phyloP scores from a whole-genome alignment of 1,140 invertebrate species.

The Teleopsis dalmanni region DNA sequence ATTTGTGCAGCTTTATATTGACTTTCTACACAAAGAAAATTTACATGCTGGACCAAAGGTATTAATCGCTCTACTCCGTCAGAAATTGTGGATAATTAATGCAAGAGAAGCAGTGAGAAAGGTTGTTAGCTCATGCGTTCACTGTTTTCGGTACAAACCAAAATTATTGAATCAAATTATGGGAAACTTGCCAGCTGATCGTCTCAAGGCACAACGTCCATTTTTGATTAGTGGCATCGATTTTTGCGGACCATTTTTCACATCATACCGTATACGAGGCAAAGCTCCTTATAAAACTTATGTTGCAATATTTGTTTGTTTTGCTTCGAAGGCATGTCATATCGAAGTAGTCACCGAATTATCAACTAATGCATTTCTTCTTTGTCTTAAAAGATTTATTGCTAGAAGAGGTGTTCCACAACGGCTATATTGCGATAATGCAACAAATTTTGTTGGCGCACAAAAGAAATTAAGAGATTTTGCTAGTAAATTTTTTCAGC shows the following conservation, averaged over 20 bases:
- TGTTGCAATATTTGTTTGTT: constrained; percentile 10
- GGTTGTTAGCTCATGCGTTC: constrained; percentile 7
- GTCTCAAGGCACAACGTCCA: constrained; percentile 1
- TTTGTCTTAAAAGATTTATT: constrained; percentile 27
- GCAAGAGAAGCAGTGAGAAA: constrained; percentile 4
- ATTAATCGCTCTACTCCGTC: neutral
- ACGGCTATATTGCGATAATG: constrained; percentile 26
- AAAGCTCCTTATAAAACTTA: constrained; percentile 11
- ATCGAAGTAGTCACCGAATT: constrained; percentile 27
- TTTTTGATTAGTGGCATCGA: constrained; percentile 7
- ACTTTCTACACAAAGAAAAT: neutral
- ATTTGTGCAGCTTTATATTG: constrained; percentile 1
- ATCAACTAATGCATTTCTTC: constrained; percentile 22
- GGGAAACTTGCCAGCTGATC: constrained; percentile 8
- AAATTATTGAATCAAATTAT: constrained; percentile 10
- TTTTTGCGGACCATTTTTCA: constrained; percentile 11
- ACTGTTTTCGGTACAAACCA: constrained; percentile 11
- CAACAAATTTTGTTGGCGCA: constrained; percentile 25
- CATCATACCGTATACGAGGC: constrained; percentile 7
- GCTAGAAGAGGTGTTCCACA: constrained; percentile 17
- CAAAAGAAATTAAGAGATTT: constrained; percentile 14
- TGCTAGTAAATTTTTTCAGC: neutral
- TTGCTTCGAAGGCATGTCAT: constrained; percentile 20
- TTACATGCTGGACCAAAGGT: constrained; percentile 2
- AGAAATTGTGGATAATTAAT: constrained; percentile 9